Evolutionary conservation across 2,888 invertebrate species (phyloP).

Genomic region (Drosophila greeni): DNA sequence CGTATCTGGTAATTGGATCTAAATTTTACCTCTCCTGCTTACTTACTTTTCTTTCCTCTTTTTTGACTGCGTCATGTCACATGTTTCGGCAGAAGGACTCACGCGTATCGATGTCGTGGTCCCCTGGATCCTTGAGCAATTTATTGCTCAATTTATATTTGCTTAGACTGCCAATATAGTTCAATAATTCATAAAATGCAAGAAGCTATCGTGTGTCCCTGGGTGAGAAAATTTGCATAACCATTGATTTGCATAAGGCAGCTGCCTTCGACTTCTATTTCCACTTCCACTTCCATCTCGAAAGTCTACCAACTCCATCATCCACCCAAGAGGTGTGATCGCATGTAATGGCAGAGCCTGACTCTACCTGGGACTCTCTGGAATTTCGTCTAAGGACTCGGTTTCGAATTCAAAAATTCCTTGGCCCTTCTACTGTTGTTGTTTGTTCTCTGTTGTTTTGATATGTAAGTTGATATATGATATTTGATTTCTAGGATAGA

Average conservation of each 20-base stretch:
- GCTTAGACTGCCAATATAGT: slow-evolving; percentile 72
- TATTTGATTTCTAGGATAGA: slow-evolving; percentile 70
- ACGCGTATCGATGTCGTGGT: slow-evolving; percentile 61
- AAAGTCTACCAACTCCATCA: slow-evolving; percentile 4
- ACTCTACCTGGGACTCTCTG: slow-evolving; percentile 25
- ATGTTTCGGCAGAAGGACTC: slow-evolving; percentile 55
- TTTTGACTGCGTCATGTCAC: slow-evolving; percentile 67
- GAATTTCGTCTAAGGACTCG: not conserved
- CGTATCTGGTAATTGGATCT: slow-evolving; percentile 45
- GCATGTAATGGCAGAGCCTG: slow-evolving; percentile 57
- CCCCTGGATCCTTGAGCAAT: slow-evolving; percentile 36
- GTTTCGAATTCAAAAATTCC: not conserved
- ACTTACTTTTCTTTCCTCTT: not conserved
- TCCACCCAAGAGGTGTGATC: slow-evolving; percentile 57
- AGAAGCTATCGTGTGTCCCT: slow-evolving; percentile 52
- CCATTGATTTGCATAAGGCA: slow-evolving; percentile 58
- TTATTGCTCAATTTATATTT: slow-evolving; percentile 71
- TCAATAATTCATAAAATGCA: slow-evolving; percentile 65
- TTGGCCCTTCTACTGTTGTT: slow-evolving; percentile 55
- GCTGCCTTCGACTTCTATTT: slow-evolving; percentile 12
- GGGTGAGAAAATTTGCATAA: slow-evolving; percentile 66
- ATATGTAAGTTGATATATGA: slow-evolving; percentile 73
- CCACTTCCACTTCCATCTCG: not conserved
- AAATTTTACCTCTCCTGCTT: slow-evolving; percentile 23
- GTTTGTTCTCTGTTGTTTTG: slow-evolving; percentile 60